These are phyloP conservation scores for Grapholita molesta DNA, from an alignment of 1,140 invertebrate species.

Conservation along the genomic window DNA sequence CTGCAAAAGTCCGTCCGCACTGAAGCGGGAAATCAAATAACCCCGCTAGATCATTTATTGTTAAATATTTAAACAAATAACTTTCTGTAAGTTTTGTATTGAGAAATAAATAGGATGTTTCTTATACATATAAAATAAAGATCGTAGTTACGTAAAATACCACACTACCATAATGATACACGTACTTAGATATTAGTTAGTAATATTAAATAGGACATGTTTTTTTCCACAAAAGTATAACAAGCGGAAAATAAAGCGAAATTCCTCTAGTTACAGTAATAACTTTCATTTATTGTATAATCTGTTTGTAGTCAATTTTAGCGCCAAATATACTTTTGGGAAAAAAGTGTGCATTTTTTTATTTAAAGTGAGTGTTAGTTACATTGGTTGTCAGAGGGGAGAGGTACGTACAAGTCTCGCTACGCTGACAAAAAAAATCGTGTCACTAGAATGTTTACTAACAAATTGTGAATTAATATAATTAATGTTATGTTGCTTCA, in stretches of 20 bases:
- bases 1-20: constrained; percentile 71
- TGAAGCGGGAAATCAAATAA: constrained; percentile 52
- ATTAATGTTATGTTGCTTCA: background rate
- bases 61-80: too few species aligned
- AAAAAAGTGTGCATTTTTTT: background rate
- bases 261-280: too few species aligned
- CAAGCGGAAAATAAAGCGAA: too few species aligned
- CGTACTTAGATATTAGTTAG: background rate
- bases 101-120: background rate
- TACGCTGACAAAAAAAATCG: background rate
- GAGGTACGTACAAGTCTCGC: background rate
- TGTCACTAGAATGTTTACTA: constrained; percentile 10
- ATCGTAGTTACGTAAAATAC: background rate
- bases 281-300: background rate
- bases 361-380: background rate
- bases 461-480: background rate
- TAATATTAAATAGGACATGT: background rate
- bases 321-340: background rate
- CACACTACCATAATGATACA: background rate
- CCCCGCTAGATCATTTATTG: constrained; percentile 21
- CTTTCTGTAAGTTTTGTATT: too few species aligned
- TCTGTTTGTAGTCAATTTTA: background rate
- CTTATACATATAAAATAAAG: background rate
- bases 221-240: background rate
- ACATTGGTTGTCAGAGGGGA: background rate